Conservation (phyloP, 2,797 vertebrate genomes). For the Diplodus puntazzo region DNA sequence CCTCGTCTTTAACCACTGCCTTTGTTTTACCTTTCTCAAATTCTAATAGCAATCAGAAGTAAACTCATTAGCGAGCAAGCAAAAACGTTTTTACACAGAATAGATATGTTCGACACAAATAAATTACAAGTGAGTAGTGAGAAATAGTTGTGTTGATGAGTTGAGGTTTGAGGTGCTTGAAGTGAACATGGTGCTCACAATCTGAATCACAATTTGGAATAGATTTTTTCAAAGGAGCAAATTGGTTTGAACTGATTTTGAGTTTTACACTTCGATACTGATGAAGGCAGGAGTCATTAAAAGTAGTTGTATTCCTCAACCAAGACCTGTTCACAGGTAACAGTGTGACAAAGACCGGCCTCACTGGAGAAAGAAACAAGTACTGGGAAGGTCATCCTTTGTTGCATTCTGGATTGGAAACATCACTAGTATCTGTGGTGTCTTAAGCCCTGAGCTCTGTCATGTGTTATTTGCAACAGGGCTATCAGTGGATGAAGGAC, state of each 20-base stretch:
- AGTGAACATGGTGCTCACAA: too few relatives aligned
- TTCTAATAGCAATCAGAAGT: too few relatives aligned
- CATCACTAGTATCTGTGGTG: neutral
- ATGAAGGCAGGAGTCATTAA: neutral
- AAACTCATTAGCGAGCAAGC: too few relatives aligned
- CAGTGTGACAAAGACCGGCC: neutral
- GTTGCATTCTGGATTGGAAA: neutral
- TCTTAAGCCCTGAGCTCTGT: neutral
- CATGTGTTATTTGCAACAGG: slow-evolving; percentile 79
- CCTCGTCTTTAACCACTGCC: neutral
- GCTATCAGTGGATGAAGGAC: slow-evolving; percentile 97
- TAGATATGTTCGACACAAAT: too few relatives aligned
- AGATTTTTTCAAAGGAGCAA: neutral
- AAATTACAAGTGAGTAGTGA: too few relatives aligned
- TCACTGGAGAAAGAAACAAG: neutral
- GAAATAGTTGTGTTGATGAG: neutral
- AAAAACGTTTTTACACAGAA: too few relatives aligned
- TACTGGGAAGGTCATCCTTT: too few relatives aligned
- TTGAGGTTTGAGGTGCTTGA: neutral
- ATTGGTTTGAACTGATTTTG: neutral
- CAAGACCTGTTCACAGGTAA: neutral
- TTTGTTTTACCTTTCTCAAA: neutral
- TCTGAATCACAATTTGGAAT: neutral
- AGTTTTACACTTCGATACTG: neutral
- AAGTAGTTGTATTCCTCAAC: neutral